phyloP scores from a whole-genome alignment of 2,797 vertebrate genomes.

The Apogon hyalosoma region DNA sequence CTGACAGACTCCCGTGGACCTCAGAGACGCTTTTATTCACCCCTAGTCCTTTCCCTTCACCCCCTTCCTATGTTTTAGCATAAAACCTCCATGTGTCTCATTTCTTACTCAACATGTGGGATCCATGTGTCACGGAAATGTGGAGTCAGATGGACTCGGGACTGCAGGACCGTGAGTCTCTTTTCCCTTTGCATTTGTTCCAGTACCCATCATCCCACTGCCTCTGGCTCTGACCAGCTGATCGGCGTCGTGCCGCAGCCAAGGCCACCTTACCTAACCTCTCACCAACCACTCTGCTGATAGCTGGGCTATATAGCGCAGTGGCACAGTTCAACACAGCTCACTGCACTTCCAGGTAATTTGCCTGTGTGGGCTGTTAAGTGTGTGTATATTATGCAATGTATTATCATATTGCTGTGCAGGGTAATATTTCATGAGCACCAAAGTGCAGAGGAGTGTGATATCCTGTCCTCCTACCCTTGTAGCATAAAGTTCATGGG shows the following conservation, averaged over 20 bases:
- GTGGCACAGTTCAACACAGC: constrained; percentile 16
- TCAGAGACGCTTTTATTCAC: constrained; percentile 21
- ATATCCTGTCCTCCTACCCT: constrained; percentile 36
- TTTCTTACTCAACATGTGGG: constrained; percentile 33
- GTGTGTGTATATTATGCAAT: constrained; percentile 53
- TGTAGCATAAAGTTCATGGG: constrained; percentile 1
- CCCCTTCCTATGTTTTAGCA: constrained; percentile 23
- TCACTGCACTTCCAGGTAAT: constrained; percentile 48
- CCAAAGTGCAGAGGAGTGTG: constrained; percentile 47
- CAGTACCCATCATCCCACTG: constrained; percentile 49
- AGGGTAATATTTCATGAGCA: constrained; percentile 45
- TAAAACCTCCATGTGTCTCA: constrained; percentile 38
- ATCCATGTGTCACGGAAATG: constrained; percentile 55
- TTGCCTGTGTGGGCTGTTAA: constrained; percentile 50
- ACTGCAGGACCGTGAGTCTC: constrained; percentile 52
- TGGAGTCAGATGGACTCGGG: constrained; percentile 37
- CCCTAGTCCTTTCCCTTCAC: constrained; percentile 8
- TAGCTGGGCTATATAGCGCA: constrained; percentile 6
- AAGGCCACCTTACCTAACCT: constrained; percentile 57
- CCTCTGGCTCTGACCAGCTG: constrained; percentile 55
- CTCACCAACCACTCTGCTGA: constrained; percentile 24
- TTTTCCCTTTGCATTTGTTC: constrained; percentile 72
- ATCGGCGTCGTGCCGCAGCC: constrained; percentile 25
- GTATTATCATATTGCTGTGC: constrained; percentile 54
- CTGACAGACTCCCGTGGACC: background rate